phyloP scores from a whole-genome alignment of 2,888 invertebrate species.

The Xestia xanthographa region DNA sequence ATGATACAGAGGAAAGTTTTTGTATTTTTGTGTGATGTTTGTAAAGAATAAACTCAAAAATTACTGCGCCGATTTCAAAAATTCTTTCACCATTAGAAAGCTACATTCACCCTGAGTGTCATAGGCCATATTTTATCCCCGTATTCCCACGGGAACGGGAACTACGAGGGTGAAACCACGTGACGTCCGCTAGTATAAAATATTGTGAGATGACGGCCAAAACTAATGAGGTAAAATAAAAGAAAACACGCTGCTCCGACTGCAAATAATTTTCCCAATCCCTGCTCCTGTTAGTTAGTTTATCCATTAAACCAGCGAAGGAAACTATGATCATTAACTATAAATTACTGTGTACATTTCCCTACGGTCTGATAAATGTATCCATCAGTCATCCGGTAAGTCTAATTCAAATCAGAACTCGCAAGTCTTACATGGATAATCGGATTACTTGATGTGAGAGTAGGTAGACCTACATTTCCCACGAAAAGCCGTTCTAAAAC shows the following conservation, averaged over 20 bases:
- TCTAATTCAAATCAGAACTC: slow-evolving; percentile 42
- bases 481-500: slow-evolving; percentile 7
- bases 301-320: slow-evolving; percentile 6
- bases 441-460: slow-evolving; percentile 37
- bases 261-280: not conserved
- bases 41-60: too few species aligned
- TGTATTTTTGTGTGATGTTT: too few species aligned
- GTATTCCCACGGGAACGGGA: too few species aligned
- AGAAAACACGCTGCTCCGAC: not conserved
- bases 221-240: not conserved
- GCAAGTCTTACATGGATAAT: slow-evolving; percentile 55
- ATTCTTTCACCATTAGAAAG: too few species aligned
- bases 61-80: too few species aligned
- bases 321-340: slow-evolving; percentile 27
- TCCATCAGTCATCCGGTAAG: slow-evolving; percentile 32
- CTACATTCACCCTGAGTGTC: too few species aligned
- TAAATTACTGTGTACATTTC: slow-evolving; percentile 35
- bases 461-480: slow-evolving; percentile 30
- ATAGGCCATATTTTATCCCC: too few species aligned
- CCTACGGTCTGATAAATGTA: slow-evolving; percentile 31
- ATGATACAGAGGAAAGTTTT: too few species aligned
- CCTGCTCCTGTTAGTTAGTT: not conserved
- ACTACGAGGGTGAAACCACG: too few species aligned
- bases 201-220: not conserved
- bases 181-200: too few species aligned